These are phyloP conservation scores for Gnathonemus echidnorhynchus DNA, from an alignment of 2,113 vertebrate genomes.

Conservation along the genomic window DNA sequence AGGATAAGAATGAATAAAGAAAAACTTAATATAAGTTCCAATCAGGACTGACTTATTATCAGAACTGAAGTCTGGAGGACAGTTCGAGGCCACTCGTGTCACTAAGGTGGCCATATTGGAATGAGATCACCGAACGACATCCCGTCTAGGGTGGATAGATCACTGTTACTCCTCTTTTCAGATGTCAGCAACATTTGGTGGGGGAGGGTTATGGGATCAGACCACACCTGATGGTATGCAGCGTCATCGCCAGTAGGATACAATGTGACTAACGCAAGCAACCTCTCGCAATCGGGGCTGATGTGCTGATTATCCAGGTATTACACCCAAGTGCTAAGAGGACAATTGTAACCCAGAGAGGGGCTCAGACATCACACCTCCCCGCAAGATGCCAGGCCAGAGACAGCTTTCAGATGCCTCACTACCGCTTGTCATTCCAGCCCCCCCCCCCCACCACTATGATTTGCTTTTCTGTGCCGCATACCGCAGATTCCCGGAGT, in stretches of 20 bases:
- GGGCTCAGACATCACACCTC: background rate
- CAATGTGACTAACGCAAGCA: background rate
- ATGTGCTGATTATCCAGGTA: background rate
- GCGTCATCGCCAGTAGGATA: background rate
- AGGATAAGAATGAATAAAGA: background rate
- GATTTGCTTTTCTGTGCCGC: background rate
- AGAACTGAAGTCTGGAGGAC: background rate
- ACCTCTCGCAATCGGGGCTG: background rate
- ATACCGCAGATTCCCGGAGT: slow-evolving; percentile 4
- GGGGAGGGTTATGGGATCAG: background rate
- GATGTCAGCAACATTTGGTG: background rate
- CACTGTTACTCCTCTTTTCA: background rate
- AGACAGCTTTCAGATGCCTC: background rate
- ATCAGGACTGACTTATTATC: background rate
- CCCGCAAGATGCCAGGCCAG: background rate
- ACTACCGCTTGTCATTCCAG: background rate
- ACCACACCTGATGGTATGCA: background rate
- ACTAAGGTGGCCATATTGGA: background rate
- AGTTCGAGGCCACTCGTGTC: background rate
- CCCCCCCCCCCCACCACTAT: background rate
- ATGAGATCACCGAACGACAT: background rate
- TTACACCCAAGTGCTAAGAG: background rate
- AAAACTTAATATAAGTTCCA: background rate
- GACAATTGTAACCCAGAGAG: background rate
- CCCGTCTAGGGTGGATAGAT: background rate